phyloP scores from a whole-genome alignment of 2,888 invertebrate species.

The Tubulanus polymorphus region DNA sequence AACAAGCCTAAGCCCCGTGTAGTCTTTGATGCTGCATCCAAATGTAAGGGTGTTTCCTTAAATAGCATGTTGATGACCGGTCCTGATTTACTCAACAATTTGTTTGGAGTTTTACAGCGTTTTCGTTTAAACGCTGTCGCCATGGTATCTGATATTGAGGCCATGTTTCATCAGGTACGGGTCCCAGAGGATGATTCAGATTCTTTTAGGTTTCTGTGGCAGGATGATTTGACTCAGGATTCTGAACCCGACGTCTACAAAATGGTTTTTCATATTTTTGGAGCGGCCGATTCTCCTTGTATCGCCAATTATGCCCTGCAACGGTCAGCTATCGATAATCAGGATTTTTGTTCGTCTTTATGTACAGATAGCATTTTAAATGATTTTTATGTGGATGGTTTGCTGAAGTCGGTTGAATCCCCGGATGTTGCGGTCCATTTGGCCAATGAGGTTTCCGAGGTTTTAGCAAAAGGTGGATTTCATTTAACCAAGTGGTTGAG shows the following conservation, averaged over 20 bases:
- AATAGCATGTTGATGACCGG: not conserved
- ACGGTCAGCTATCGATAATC: not conserved
- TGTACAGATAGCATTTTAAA: not conserved
- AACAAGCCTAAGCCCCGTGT: not conserved
- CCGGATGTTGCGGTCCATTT: not conserved
- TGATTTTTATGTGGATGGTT: constrained; percentile 1
- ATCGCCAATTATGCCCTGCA: constrained; percentile 1
- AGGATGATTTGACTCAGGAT: not conserved
- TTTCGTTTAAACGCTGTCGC: not conserved
- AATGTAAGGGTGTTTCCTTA: not conserved
- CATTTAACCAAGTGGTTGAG: not conserved
- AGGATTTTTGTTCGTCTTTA: not conserved
- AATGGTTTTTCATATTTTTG: constrained; percentile 1
- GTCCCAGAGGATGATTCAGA: not conserved
- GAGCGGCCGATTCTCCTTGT: not conserved
- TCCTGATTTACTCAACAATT: not conserved
- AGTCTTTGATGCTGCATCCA: not conserved
- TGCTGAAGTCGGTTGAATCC: not conserved
- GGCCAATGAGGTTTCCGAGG: not conserved
- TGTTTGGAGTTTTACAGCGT: not conserved
- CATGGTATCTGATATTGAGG: not conserved
- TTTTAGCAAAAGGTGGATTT: not conserved
- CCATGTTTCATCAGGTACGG: not conserved
- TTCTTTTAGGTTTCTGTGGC: not conserved
- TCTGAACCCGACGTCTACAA: not conserved